Base-by-base conservation (phyloP, 2,113 vertebrate species). In the Nyctereutes procyonoides region DNA sequence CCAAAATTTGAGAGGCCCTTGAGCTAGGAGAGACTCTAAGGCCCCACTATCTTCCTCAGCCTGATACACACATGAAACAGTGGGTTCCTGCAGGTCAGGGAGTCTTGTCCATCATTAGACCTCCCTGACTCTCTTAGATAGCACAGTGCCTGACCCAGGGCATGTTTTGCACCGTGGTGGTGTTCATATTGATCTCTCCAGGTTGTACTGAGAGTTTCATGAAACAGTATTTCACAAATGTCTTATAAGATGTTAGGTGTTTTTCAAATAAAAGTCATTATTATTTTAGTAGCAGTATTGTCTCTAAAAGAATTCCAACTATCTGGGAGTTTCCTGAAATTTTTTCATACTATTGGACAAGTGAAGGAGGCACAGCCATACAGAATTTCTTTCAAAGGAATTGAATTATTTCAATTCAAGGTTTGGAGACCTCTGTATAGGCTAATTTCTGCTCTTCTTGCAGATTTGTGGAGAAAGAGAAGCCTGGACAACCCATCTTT, bases 401-500 rank as follows among this genome's bases (percentile, higher is more conserved):
- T 58, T 65, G 82, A 93, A 79, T 15, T 38, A 32, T 95, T 43
- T 43, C 43, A 43, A 43, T 43, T 43, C 43, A 43, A 43, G 69
- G 76, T 43, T 20, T 84, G 62, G 97, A 80, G 63, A 53, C 9
- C 19, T 73, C 20, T 94, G 83, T 95, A 84, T 55, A 93, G 93
- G 81, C 90, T 53, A 77, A 97, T 62, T 82, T 93, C 26, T 77
- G 38, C 30, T 88, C 87, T 73, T 95, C 60, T 62, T 71, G 58
- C 73, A 80, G 67, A 77, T 43, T 89, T 71, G 65, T 10, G 0
- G 51, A 58, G 28, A 79, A 76, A 77, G 93, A 90, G 62, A 87
- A 96, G 76, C 58, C 19, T 62, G 63, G 58, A 69, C 13, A 82
- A 38, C 69, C 77, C 76, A 73, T 9, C 88, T 89, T 86, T 86